phyloP scores from a whole-genome alignment of 1,140 invertebrate species.

The Drosophila mauritiana region DNA sequence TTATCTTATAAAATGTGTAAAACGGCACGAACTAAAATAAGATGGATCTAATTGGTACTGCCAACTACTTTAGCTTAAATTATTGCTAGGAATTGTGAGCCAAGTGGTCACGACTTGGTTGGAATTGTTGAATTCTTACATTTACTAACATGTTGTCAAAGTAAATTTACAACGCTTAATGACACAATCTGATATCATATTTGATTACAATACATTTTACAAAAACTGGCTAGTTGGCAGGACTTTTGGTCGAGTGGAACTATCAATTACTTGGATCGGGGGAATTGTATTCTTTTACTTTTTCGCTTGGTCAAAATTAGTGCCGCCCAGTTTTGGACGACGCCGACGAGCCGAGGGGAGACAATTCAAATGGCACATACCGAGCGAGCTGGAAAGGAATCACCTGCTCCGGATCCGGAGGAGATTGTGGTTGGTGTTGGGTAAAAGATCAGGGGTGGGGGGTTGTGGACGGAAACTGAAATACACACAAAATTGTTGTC shows the following conservation, averaged over 20 bases:
- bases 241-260: constrained; percentile 15
- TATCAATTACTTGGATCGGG: constrained; percentile 12
- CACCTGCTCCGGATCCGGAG: constrained; percentile 12
- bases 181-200: background rate
- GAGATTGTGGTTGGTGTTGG: background rate
- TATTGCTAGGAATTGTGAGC: background rate
- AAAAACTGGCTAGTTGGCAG: constrained; percentile 13
- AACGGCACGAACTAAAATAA: constrained; percentile 20
- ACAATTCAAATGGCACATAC: constrained; percentile 78
- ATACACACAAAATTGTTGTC: constrained; percentile 73
- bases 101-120: background rate
- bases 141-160: background rate
- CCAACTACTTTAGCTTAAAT: constrained; percentile 8
- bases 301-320: constrained; percentile 72
- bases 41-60: constrained; percentile 7
- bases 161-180: too few species aligned
- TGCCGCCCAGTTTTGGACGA: constrained; percentile 5
- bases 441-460: background rate
- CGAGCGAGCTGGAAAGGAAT: constrained; percentile 70
- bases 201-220: background rate
- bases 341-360: constrained; percentile 65
- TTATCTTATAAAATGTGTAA: constrained; percentile 59
- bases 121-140: background rate
- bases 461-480: constrained; percentile 46
- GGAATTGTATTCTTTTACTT: constrained; percentile 8